Evolutionary conservation across 2,113 vertebrate genomes (phyloP).

Genomic region (Megalops atlanticus): DNA sequence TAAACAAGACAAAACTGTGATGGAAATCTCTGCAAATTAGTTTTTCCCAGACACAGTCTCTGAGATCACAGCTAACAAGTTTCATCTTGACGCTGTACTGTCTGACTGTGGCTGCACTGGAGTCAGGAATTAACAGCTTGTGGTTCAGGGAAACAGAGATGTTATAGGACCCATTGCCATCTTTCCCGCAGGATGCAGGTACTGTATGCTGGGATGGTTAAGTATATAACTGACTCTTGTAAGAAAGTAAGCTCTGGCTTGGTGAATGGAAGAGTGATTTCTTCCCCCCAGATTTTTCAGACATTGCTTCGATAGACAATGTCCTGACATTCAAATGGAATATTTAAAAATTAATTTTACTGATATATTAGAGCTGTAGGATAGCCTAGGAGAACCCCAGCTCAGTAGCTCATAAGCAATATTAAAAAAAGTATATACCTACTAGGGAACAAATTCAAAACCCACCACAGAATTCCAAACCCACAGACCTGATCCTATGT

Average conservation of each 20-base stretch:
- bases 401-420: neutral
- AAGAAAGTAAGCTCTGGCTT: too few relatives aligned
- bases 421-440: neutral
- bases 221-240: neutral
- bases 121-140: neutral
- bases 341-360: neutral
- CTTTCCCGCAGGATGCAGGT: neutral
- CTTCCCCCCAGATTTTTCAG: too few relatives aligned
- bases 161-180: neutral
- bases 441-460: neutral
- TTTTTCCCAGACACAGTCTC: slow-evolving; percentile 10
- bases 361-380: neutral
- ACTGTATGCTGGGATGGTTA: neutral
- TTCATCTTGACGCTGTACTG: neutral
- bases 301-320: neutral
- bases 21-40: neutral
- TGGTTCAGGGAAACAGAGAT: neutral
- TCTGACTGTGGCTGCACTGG: neutral
- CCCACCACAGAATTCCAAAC: neutral
- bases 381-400: neutral
- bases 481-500: neutral
- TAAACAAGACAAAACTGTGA: neutral
- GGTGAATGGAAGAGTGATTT: too few relatives aligned
- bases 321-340: neutral
- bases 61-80: neutral